Base-by-base conservation (phyloP, 2,113 vertebrate genomes). In the Irena cyanogastra region DNA sequence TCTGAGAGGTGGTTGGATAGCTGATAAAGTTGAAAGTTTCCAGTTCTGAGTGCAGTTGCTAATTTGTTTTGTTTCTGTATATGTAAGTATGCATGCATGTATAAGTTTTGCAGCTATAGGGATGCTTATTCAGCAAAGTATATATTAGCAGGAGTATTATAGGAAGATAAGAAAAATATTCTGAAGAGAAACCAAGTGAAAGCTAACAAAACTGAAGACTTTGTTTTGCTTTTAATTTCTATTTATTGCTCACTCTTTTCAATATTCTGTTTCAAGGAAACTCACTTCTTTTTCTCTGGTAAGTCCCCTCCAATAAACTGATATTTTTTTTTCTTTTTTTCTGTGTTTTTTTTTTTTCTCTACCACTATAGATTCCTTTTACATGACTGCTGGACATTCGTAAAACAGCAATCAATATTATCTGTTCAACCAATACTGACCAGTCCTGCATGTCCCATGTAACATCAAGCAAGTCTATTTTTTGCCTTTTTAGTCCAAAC, bases 311-410 rank as follows among this genome's bases (percentile, higher is more conserved):
- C 30, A 30, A 74, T 44, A 9, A 77, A n/a, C 6, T 53, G 41
- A 26, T 8, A 1, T 9, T 1, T 21, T 37, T 45, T 44, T 10
- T 20, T 18, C 7, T 12, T 21, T 41, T 1, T 13, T 33, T 33
- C 3, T 6, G 14, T 54, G 23, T 2, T 33, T 26, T n/a, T 7
- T 4, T 16, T 21, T n/a, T 1, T 27, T 3, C 35, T 13, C 16
- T 42, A 24, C 31, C 10, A 14, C 16, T 70, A 13, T 4, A 70
- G 19, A 47, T 52, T 69, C 13, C 14, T 53, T 83, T 80, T 45
- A 76, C 8, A 45, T 19, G 42, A 9, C 31, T 21, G 4, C 24
- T 45, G 21, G 16, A 50, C 13, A n/a, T n/a, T n/a, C 31, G 13
- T 56, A 31, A 78, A 74, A 9, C 30, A 39, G 18, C 31, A 94